Base-by-base conservation (phyloP, 2,797 vertebrate genomes). In the Enteromius unitaeniatus region DNA sequence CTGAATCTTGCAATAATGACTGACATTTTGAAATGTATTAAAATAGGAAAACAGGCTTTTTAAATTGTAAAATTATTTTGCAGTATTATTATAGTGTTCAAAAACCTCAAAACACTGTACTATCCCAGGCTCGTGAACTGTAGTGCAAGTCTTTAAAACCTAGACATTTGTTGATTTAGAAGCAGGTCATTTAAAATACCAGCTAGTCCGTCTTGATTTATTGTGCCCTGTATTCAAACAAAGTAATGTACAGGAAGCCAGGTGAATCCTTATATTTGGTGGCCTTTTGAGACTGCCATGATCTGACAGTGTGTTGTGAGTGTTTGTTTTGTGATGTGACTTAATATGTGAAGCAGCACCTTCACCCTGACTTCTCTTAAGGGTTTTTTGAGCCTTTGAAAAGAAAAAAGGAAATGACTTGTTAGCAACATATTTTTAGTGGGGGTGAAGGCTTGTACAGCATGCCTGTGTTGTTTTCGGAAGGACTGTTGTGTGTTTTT, bases 181-280 rank as follows among this genome's bases (percentile, higher is more conserved):
- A 8, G 13, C 6, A 4, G 26, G 70, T 31, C 5, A 21, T 51
- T 60, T 14, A 42, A 17, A 76, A 76, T 76, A 21, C 51, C 31
- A 40, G 23, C 31, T 58, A 76, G 34, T 58, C 7, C 3, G 15
- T 76, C 51, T 37, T 77, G 13, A 60, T 77, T 62, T 42, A 45
- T 53, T 15, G 37, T 45, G 26, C 37, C 9, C 58, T 70, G 40
- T 31, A 26, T 68, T 69, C 1, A 19, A 37, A 21, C 21, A 77
- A 51, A 68, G 26, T n/a, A 9, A 60, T 14, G 42, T 23, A 13
- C 34, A 26, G 51, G 26, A 34, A 65, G 28, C 14, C 21, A 78
- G 28, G 70, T 75, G 42, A 77, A 76, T 78, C 64, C 64, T 79
- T 60, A 31, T 88, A 84, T 89, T 90, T 88, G 86, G 88, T 92